Conservation (phyloP, 2,113 vertebrate genomes). For the Epinephelus lanceolatus region DNA sequence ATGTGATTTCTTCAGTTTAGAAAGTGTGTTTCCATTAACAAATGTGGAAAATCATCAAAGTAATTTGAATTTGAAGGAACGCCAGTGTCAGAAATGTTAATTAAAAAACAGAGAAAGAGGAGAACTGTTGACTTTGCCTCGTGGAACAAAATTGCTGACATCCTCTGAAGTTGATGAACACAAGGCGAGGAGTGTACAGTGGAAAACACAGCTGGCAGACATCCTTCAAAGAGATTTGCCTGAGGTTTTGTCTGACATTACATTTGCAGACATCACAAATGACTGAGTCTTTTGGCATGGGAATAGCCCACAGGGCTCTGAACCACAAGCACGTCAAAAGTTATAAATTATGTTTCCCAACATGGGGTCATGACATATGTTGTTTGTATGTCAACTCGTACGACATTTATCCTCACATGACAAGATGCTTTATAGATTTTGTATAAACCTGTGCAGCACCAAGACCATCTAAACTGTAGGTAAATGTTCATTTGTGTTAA, state of each 20-base stretch:
- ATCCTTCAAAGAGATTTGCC: slow-evolving; percentile 59
- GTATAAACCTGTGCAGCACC: not conserved
- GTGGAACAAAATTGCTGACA: slow-evolving; percentile 7
- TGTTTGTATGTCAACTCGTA: slow-evolving; percentile 19
- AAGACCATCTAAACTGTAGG: not conserved
- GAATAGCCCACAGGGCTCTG: slow-evolving; percentile 33
- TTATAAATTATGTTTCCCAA: slow-evolving; percentile 51
- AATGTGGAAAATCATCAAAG: not conserved
- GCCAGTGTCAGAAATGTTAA: slow-evolving; percentile 2
- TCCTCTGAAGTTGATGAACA: slow-evolving; percentile 41
- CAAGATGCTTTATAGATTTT: not conserved
- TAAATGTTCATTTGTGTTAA: not conserved
- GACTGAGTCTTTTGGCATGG: slow-evolving; percentile 56
- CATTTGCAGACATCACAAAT: slow-evolving; percentile 67
- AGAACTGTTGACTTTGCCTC: slow-evolving; percentile 13
- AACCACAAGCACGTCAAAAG: slow-evolving; percentile 40
- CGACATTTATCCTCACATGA: slow-evolving; percentile 25
- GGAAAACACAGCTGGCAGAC: slow-evolving; percentile 61
- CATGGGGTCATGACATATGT: slow-evolving; percentile 36
- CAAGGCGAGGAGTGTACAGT: slow-evolving; percentile 29
- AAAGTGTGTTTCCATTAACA: not conserved
- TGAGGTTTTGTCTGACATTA: slow-evolving; percentile 70
- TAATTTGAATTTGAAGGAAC: not conserved
- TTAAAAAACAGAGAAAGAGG: slow-evolving; percentile 8
- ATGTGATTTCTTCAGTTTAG: not conserved